A percentile compares a stretch with the other conserved stretches of the same genome.
Evolutionary conservation across 2,888 invertebrate genomes (phyloP).

Genomic region (Aelia acuminata): DNA sequence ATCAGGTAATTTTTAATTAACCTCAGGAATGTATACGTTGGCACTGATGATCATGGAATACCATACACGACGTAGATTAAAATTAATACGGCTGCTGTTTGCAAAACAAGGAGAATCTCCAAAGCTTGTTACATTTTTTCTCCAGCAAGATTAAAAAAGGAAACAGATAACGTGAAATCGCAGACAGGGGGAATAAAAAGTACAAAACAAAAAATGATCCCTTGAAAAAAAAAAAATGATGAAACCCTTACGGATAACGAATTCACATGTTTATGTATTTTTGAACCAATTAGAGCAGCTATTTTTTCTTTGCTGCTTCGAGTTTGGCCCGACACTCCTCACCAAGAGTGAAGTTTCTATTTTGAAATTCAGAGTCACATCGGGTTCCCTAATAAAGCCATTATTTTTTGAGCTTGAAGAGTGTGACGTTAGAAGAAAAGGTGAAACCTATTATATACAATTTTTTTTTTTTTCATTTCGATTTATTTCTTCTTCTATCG

Average conservation of each 20-base stretch:
- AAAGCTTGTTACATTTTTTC: conserved; percentile 2
- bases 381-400: conserved; percentile 51
- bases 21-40: not conserved
- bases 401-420: conserved; percentile 4
- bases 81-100: not conserved
- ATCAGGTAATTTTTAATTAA: not conserved
- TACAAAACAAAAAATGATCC: not conserved
- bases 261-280: conserved; percentile 58
- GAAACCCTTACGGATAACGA: conserved; percentile 41
- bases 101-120: not conserved
- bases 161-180: not conserved
- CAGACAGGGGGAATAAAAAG: not conserved
- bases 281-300: conserved; percentile 47
- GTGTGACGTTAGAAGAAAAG: conserved; percentile 39
- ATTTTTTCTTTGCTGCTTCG: not conserved
- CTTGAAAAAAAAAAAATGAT: not conserved
- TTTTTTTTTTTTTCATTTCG: not conserved
- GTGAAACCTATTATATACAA: not conserved
- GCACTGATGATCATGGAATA: too few relatives aligned
- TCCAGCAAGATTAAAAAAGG: too few relatives aligned
- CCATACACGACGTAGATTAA: not conserved
- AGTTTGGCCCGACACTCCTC: conserved; percentile 38
- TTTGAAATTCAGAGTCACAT: conserved; percentile 41
- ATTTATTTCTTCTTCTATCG: not conserved
- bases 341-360: not conserved